Evolutionary conservation across 1,140 invertebrate genomes (phyloP), one percentile per base, ranked within the genome.

Genomic region (Drosophila lacertosa): DNA sequence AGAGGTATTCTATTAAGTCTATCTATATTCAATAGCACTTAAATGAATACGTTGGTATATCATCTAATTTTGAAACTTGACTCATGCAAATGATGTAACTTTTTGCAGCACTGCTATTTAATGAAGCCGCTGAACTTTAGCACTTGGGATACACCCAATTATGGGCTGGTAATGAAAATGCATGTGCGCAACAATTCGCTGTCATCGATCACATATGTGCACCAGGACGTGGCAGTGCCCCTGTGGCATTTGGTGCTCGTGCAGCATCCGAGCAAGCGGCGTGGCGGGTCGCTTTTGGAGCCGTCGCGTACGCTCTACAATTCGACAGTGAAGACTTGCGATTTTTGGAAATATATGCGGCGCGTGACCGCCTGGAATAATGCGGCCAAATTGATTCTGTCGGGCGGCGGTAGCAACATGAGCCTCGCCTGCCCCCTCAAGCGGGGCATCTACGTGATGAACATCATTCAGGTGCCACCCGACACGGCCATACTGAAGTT

Each of bases 401-500:
- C 66, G 0, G 80, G 75, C 18, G 74, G 64, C 0, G 74, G 69
- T 20, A 77, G 82, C 50, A 90, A 90, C 5, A 76, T 90, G 79
- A 90, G 89, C 7, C 26, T 90, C 2, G 74, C 59, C 5, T 90
- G 89, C 20, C 89, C 89, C 0, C 47, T 90, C 0, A 77, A 75
- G n/a, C 15, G 26, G 4, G 89, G 89, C 39, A 74, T 66, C 10
- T 90, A 90, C 58, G 59, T 68, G 10, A 76, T 90, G 80, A 84
- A 86, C 16, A 53, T 75, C 13, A 84, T 90, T 0, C 74, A 79
- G 20, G 73, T 90, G 39, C 89, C 89, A 9, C 79, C 82, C 11
- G 89, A 90, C 42, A 89, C 80, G 18, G 51, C 79, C 2, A 16
- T 90, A 3, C 29, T 90, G 1, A 90, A 86, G 65, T 90, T 79